Conservation (phyloP, 2,888 invertebrate species). For the Lasioglossum malachurum region DNA sequence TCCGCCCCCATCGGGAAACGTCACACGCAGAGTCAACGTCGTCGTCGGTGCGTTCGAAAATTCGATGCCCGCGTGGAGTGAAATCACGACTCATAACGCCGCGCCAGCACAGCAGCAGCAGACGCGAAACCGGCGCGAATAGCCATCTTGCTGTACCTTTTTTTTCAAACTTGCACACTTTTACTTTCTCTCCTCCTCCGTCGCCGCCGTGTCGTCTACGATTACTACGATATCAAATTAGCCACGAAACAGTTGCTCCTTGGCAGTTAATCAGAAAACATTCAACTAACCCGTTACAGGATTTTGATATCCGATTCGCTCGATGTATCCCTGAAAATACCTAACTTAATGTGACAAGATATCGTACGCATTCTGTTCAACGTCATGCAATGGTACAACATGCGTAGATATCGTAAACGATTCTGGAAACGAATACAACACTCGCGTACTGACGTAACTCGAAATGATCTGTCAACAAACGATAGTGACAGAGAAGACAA, state of each 20-base stretch:
- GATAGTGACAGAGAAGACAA: not conserved
- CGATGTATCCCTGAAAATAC: not conserved
- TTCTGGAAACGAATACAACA: not conserved
- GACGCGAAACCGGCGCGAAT: conserved; percentile 63
- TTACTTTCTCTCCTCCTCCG: conserved; percentile 34
- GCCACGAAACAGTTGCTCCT: conserved; percentile 33
- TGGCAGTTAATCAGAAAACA: conserved; percentile 4
- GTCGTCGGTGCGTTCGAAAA: conserved; percentile 56
- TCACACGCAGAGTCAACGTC: conserved; percentile 51
- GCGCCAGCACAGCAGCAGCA: conserved; percentile 9
- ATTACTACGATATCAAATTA: conserved; percentile 33
- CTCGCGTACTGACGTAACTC: not conserved
- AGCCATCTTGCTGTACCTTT: conserved; percentile 55
- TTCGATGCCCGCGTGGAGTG: conserved; percentile 42
- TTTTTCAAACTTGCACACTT: conserved; percentile 61
- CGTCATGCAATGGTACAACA: conserved; percentile 21
- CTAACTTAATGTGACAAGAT: not conserved
- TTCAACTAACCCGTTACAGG: not conserved
- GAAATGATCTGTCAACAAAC: not conserved
- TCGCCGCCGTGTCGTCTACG: not conserved
- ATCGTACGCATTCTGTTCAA: conserved; percentile 19
- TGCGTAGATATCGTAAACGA: not conserved
- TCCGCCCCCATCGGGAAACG: conserved; percentile 72
- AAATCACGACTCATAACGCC: conserved; percentile 43
- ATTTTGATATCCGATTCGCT: not conserved